Conservation (phyloP, 2,113 vertebrate species). For the Sminthopsis crassicaudata region DNA sequence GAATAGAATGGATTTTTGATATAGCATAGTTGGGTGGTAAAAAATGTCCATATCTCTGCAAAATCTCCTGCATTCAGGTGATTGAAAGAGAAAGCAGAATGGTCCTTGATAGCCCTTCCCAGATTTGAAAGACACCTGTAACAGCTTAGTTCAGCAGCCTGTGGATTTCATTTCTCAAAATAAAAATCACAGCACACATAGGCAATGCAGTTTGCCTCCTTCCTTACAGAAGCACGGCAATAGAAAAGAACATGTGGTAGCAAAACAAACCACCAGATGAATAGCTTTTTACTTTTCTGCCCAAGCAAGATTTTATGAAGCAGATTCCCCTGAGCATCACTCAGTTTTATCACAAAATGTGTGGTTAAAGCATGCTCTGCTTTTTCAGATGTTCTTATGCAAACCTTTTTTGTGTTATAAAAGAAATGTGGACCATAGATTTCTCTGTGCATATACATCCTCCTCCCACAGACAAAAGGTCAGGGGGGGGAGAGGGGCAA, state of each 20-base stretch:
- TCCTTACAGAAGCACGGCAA: neutral
- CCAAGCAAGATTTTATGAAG: constrained; percentile 39
- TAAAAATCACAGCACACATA: neutral
- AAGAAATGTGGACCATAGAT: neutral
- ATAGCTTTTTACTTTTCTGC: constrained; percentile 1
- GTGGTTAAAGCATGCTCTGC: constrained; percentile 24
- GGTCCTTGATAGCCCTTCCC: too few species aligned
- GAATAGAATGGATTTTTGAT: neutral
- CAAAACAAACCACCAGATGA: constrained; percentile 17
- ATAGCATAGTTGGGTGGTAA: neutral
- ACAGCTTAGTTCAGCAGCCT: neutral
- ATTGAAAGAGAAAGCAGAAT: neutral
- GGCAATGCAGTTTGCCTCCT: neutral
- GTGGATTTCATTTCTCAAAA: neutral
- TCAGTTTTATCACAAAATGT: constrained; percentile 5
- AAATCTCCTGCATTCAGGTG: neutral
- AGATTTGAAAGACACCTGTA: neutral
- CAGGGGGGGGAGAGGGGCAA: neutral
- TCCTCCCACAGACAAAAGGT: constrained; percentile 14
- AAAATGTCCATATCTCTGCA: neutral
- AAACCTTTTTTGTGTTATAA: neutral
- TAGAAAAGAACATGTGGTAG: constrained; percentile 30
- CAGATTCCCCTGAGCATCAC: neutral
- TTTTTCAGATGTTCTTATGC: constrained; percentile 26
- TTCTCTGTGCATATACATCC: neutral